Evolutionary conservation across 2,888 invertebrate species (phyloP), one percentile per base, ranked within the genome.

Genomic region (Orthosia gothica): DNA sequence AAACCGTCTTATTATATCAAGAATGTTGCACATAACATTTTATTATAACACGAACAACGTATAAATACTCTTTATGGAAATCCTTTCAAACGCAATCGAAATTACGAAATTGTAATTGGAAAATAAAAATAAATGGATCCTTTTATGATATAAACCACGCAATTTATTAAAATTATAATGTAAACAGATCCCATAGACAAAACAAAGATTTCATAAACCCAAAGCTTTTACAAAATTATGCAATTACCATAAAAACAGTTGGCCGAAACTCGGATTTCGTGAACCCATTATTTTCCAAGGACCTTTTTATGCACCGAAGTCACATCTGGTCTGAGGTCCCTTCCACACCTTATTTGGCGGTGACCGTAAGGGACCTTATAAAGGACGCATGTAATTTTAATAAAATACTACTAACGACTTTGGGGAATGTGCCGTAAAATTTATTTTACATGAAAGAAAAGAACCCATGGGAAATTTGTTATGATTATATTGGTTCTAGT

Each of bases 301-400:
- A n/a, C 40, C 57, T 62, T 66, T 65, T 75, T 47, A 50, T 55
- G 54, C 52, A 52, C 50, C 12, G 13, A 16, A 32, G n/a, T n/a
- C 57, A 68, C 68, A 77, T 67, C 50, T 58, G 78, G 67, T 11
- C 9, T 5, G 2, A 67, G 20, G 57, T 20, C 40, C 26, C 65
- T 26, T 50, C 32, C 45, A 58, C 45, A 77, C 7, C 50, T 16
- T 52, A n/a, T 66, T 78, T 52, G 18, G 15, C 18, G 45, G 45
- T 47, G 65, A 58, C 50, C 23, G 58, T 45, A 47, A 77, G 50
- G 26, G n/a, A 16, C 13, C 47, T 47, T 32, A 11, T 58, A 66
- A 66, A 52, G 50, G 69, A 32, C 32, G 47, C 45, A 13, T 52
- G 57, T 58, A 0, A 77, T 77, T 77, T 67, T 20, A 67, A 77